These are phyloP conservation scores for Drosophila limbata DNA, from an alignment of 2,888 invertebrate genomes.

Conservation along the genomic window DNA sequence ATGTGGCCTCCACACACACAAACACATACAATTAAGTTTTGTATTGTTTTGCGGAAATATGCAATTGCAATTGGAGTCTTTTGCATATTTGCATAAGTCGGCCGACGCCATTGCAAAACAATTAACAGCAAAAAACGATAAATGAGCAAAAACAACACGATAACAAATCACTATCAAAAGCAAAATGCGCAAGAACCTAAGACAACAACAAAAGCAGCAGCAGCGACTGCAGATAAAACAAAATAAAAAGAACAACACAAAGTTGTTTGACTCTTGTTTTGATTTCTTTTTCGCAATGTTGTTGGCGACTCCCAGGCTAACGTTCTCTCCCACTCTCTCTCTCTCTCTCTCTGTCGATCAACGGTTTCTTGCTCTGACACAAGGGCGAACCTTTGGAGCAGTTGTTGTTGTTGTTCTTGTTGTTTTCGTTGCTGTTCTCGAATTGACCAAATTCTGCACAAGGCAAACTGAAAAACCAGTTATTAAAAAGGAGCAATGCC, in stretches of 20 bases:
- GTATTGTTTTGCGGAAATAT: constrained; percentile 37
- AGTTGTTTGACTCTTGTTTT: constrained; percentile 55
- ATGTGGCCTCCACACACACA: constrained; percentile 18
- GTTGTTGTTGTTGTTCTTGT: constrained; percentile 14
- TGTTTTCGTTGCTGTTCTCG: constrained; percentile 7
- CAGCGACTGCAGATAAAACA: constrained; percentile 11
- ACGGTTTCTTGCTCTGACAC: constrained; percentile 42
- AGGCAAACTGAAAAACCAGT: constrained; percentile 45
- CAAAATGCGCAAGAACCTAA: constrained; percentile 55
- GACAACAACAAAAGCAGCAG: constrained; percentile 55
- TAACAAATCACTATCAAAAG: constrained; percentile 47
- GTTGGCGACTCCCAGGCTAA: constrained; percentile 20
- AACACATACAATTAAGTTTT: not conserved
- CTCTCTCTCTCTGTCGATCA: constrained; percentile 38
- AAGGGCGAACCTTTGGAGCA: constrained; percentile 22
- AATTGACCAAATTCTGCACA: constrained; percentile 41
- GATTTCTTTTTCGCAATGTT: constrained; percentile 40
- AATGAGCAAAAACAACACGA: constrained; percentile 31
- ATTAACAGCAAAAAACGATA: constrained; percentile 35
- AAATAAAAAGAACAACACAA: constrained; percentile 32
- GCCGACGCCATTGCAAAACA: constrained; percentile 48
- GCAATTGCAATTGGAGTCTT: constrained; percentile 40
- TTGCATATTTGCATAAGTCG: constrained; percentile 65
- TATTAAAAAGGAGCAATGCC: constrained; percentile 36
- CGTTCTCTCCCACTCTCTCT: not conserved